A percentile compares a stretch with the other conserved stretches of the same genome.
Conservation (phyloP, 2,113 vertebrate species). For the Reinhardtius hippoglossoides region DNA sequence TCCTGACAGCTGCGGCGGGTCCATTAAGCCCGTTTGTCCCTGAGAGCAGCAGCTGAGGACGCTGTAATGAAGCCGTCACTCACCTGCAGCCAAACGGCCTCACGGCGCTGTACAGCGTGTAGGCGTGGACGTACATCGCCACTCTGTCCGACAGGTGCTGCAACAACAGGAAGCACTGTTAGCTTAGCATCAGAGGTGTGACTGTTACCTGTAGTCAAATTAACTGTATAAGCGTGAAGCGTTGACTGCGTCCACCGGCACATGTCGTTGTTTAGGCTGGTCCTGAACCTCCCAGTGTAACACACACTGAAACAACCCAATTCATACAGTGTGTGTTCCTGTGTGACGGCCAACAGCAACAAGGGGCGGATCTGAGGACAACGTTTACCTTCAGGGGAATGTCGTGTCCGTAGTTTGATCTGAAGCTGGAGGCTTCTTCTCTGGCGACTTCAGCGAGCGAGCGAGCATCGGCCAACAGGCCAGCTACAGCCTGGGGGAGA, state of each 20-base stretch:
- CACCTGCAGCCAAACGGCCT: slow-evolving; percentile 99
- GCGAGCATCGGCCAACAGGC: slow-evolving; percentile 94
- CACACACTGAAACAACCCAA: too few species aligned
- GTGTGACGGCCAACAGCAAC: too few species aligned
- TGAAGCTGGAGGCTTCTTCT: slow-evolving; percentile 97
- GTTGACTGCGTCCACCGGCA: too few species aligned
- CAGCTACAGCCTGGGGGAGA: slow-evolving; percentile 93
- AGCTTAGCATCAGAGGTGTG: slow-evolving; percentile 7
- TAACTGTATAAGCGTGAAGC: too few species aligned
- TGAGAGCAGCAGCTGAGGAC: not conserved
- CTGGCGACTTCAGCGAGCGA: slow-evolving; percentile 95
- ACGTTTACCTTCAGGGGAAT: slow-evolving; percentile 92
- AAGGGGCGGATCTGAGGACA: too few species aligned
- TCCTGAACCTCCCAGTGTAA: too few species aligned
- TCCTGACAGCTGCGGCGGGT: too few species aligned
- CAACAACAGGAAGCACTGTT: slow-evolving; percentile 2
- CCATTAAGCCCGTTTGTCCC: not conserved
- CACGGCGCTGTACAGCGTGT: slow-evolving; percentile 97
- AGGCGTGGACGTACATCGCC: slow-evolving; percentile 98
- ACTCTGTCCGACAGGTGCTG: slow-evolving; percentile 97
- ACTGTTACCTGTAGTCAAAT: too few species aligned
- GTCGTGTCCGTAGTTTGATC: slow-evolving; percentile 96
- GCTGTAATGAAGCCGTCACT: not conserved
- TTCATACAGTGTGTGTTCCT: too few species aligned
- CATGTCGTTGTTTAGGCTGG: too few species aligned